Evolutionary conservation across 2,888 invertebrate genomes (phyloP), one percentile per base, ranked within the genome.

Genomic region (Amphipoea oculea): DNA sequence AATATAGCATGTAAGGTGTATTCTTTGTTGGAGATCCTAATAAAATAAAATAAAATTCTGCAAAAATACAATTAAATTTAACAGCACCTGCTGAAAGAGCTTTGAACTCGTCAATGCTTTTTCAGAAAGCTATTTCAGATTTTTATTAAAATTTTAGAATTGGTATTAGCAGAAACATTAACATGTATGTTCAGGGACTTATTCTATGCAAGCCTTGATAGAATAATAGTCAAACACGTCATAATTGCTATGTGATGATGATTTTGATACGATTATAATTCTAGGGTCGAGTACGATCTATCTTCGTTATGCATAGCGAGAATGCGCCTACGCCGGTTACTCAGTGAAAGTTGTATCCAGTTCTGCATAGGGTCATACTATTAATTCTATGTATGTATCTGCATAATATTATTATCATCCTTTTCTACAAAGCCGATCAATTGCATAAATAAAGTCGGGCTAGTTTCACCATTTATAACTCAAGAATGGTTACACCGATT

Each of bases 291-390:
- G 7, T 42, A 20, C 36, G 57, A 81, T 81, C 63, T 63, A 80
- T 74, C 63, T 66, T 66, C 57, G 65, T 65, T 63, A 51, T 63
- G 57, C 69, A 81, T 2, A n/a, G 29, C n/a, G 23, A 75, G 20
- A 23, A 48, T 12, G 81, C 81, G 75, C 69, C 65, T 51, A 6
- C 74, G 69, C 69, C 60, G 65, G 60, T 73, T 54, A 36, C 51
- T 36, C 36, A 81, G 81, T 81, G 81, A 81, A 81, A 81, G 81
- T 80, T 81, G 75, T 65, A 69, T 70, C 69, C 51, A 81, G 73
- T 12, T 48, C 62, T 80, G 29, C 48, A 48, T 57, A 57, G 4
- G 62, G 29, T 60, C 60, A 45, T 45, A 66, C 29, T 40, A 72
- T 42, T n/a, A n/a, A 6, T 20, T 71, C 17, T 42, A n/a, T 54